phyloP scores from a whole-genome alignment of 2,797 vertebrate genomes.

The Microctenopoma stevenorrisi region DNA sequence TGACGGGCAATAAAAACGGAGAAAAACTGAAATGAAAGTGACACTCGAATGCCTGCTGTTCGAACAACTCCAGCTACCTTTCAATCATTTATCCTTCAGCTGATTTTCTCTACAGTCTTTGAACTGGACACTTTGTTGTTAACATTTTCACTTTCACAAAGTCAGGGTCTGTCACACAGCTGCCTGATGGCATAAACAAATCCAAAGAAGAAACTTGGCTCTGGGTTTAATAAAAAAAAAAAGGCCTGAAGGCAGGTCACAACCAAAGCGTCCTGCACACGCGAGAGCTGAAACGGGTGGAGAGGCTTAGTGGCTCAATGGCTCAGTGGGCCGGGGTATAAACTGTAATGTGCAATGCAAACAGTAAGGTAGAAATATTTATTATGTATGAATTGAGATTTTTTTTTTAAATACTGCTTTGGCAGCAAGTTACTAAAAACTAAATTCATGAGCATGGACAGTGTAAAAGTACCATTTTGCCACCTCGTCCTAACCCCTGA shows the following conservation, averaged over 20 bases:
- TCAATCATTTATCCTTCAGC: constrained; percentile 26
- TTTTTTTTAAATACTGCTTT: background rate
- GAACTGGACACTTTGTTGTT: constrained; percentile 5
- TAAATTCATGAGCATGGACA: background rate
- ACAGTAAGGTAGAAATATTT: constrained; percentile 5
- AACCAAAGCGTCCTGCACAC: constrained; percentile 60
- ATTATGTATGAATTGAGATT: background rate
- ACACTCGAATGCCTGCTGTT: constrained; percentile 1
- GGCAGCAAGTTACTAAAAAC: background rate
- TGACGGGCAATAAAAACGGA: background rate
- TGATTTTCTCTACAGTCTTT: constrained; percentile 18
- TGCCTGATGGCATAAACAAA: constrained; percentile 49
- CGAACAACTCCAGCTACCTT: constrained; percentile 11
- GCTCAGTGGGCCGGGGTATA: constrained; percentile 58
- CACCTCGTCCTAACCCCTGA: constrained; percentile 25
- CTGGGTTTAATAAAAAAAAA: constrained; percentile 69
- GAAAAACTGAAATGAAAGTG: constrained; percentile 17
- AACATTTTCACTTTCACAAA: constrained; percentile 47
- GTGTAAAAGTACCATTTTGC: constrained; percentile 16
- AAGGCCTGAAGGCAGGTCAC: constrained; percentile 62
- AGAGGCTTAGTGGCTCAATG: constrained; percentile 63
- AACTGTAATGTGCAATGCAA: constrained; percentile 42
- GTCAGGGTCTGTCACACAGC: constrained; percentile 48
- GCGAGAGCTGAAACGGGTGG: constrained; percentile 59
- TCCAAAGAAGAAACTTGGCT: constrained; percentile 39